Base-by-base conservation (phyloP, 2,797 vertebrate species). In the Passerculus sandwichensis region DNA sequence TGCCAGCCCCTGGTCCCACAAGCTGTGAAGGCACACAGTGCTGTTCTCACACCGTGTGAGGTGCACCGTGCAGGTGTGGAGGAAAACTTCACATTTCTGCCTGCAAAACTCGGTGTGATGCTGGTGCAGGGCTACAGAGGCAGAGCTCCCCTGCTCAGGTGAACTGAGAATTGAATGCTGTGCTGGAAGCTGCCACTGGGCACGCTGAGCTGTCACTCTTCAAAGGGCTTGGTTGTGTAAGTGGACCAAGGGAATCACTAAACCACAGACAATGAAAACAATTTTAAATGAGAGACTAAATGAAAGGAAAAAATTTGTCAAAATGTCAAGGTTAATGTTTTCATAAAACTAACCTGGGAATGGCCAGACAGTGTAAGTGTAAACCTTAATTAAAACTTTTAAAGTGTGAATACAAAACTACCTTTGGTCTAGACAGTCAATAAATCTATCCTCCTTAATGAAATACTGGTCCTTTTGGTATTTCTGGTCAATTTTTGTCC, bases 281-380 rank as follows among this genome's bases (percentile, higher is more conserved):
- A 89, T 60, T 95, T 92, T 87, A 94, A 97, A 92, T 72, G 76
- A 95, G 89, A 93, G 67, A 86, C 36, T 94, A 96, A 96, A 96
- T 84, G 77, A 96, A 94, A 94, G 47, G 73, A 36, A 92, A 93
- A 78, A 93, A 90, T 42, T 94, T 91, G 69, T 91, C 94, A 94
- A 96, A 96, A 92, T 93, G 93, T 93, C 94, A 96, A 92, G 94
- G 92, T 96, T 96, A 95, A 93, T 91, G 88, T 90, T 96, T 96
- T 91, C 79, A 92, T 89, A 96, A 93, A 96, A 91, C 77, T 91
- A 97, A 96, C 92, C 74, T 89, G 94, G 88, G 88, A 93, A 95
- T 59, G 47, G 67, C 57, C 85, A 82, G 70, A 71, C 1, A 1
- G 29, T 45, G 2, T 10, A 30, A 95, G 40, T 19, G 38, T 59